Evolutionary conservation across 2,113 vertebrate genomes (phyloP).

Genomic region (Dascyllus trimaculatus): DNA sequence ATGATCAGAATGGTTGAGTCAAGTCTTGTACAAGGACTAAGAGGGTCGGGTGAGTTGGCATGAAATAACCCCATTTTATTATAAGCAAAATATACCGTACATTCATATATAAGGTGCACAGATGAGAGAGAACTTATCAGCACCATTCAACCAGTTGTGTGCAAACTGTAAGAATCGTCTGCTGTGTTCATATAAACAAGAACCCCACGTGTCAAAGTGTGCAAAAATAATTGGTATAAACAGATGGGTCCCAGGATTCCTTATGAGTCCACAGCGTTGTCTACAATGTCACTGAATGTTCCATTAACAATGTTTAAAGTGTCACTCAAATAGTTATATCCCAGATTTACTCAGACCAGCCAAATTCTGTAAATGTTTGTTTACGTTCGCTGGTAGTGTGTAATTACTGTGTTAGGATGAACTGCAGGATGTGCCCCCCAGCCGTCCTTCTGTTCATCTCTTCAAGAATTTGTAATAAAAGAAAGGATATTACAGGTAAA

Average conservation of each 20-base stretch:
- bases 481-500: no score
- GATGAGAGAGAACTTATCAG: neutral
- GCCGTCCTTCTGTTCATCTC: neutral
- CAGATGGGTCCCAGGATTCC: neutral
- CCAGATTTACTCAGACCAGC: neutral
- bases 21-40: no score
- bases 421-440: neutral
- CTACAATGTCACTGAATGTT: neutral
- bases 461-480: neutral
- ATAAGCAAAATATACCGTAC: neutral
- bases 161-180: neutral
- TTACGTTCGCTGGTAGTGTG: slow-evolving; percentile 1
- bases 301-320: neutral
- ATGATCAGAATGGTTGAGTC: no score
- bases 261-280: neutral
- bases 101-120: neutral
- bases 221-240: slow-evolving; percentile 11
- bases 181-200: neutral
- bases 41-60: no score
- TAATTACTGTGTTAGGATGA: neutral
- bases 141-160: no score
- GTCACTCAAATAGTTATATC: no score
- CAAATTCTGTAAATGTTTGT: slow-evolving; percentile 23
- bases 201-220: slow-evolving; percentile 10
- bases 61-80: neutral